Base-by-base conservation (phyloP, 2,888 invertebrate species). In the Chymomyza fuscimana region DNA sequence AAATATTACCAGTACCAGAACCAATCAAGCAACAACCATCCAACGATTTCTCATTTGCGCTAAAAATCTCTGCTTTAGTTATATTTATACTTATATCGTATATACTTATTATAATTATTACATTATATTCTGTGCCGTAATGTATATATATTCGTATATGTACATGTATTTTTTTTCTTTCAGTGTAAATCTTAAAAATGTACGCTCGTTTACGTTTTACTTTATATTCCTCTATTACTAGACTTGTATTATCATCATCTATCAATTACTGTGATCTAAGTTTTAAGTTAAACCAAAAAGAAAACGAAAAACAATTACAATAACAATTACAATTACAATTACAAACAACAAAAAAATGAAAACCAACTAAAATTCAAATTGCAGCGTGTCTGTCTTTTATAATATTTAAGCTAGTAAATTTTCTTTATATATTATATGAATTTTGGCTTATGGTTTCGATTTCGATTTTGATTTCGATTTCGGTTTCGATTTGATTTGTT, bases 211-310 rank as follows among this genome's bases (percentile, higher is more conserved):
- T 69, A 65, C 50, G 15, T 74, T 80, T 77, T 73, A 60, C 69
- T 63, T 73, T 80, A 67, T 56, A 76, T 56, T 79, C 77, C 67
- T 70, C 70, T 75, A 72, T 70, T 77, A 79, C 70, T 46, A 46
- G 68, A 75, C 72, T 77, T 77, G 68, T 78, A 80, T 83, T 82
- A 73, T 81, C 74, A 73, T 81, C 74, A 77, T 77, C 69, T 46
- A 46, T 46, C 40, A 4, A 74, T 69, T 73, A 79, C 78, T 81
- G 80, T 80, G 75, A 81, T 74, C 70, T 71, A 80, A 78, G 40
- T 74, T 80, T 78, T 76, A 78, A 78, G 78, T 77, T 76, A 69
- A 65, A 59, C 62, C 40, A 70, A 69, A 70, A 70, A 69, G 61
- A 64, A 65, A 64, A 65, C 36, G 51, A 25, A 66, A n/a, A 67